Base-by-base conservation (phyloP, 1,140 invertebrate genomes). In the Bilobella aurantiaca region DNA sequence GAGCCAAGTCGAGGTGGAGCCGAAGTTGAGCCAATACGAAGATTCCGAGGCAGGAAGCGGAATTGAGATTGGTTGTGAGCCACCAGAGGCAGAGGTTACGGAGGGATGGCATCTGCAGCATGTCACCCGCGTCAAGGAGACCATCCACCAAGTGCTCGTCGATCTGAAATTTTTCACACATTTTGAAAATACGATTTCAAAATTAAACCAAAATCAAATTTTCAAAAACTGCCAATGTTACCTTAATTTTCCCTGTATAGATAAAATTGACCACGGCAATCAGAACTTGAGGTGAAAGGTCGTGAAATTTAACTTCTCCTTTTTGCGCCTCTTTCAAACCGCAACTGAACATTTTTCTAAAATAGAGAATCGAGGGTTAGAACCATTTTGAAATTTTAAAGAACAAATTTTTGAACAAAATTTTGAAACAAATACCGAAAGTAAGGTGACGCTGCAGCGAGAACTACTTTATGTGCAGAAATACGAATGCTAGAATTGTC, bases 361-460 rank as follows among this genome's bases (percentile, higher is more conserved):
- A 67, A 65, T 62, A 3, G 27, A 62, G 30, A 37, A 42, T n/a
- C 18, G 14, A 18, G 25, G 34, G 37, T 25, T 8, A 42, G 8
- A 42, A 42, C 34, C 34, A 42, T 12, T 42, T 8, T 53, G 21
- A 18, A 8, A 5, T 23, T 53, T n/a, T n/a, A n/a, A n/a, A n/a
- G n/a, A 53, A 5, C 3, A 23, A 5, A 53, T 14, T 23, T 23
- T 23, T 53, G 49, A 53, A 16, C 49, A 57, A 32, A 46, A 53
- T 59, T 31, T 59, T 46, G 57, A 23, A 0, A 46, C 23, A n/a
- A n/a, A 18, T 71, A 75, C 74, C 72, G 66, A 72, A 86, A 86
- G 75, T 86, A 86, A 42, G 81, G 80, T 64, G 82, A 82, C 67
- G 82, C 83, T 2, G 83, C 78, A 23, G 83, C 79, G 8, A 86